Conservation (phyloP, 2,113 vertebrate genomes). For the Prinia subflava region DNA sequence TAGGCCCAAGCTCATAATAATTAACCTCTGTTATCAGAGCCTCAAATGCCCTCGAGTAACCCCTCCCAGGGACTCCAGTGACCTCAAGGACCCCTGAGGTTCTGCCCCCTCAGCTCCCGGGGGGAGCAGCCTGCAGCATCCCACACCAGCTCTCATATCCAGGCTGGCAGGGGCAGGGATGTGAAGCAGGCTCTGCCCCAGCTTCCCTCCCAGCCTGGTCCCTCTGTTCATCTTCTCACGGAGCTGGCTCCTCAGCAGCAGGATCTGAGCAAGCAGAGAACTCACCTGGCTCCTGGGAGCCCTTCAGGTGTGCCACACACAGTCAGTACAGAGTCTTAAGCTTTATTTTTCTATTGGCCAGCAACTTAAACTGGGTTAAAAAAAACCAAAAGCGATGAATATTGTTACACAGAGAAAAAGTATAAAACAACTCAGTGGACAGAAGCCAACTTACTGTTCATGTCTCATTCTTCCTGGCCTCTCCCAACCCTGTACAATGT, state of each 20-base stretch:
- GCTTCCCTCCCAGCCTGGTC: background rate
- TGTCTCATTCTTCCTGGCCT: background rate
- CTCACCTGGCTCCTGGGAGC: rapidly evolving
- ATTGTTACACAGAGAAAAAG: background rate
- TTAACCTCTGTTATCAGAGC: background rate
- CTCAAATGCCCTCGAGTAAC: background rate
- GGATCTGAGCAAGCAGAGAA: background rate
- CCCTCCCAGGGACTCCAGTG: background rate
- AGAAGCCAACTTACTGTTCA: background rate
- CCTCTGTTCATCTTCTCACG: background rate
- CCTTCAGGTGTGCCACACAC: background rate
- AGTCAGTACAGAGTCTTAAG: slow-evolving; percentile 15
- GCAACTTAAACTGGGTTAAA: slow-evolving; percentile 57
- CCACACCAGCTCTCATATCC: rapidly evolving
- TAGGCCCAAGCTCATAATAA: rapidly evolving
- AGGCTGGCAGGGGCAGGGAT: background rate
- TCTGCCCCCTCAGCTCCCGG: background rate
- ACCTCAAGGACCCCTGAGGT: background rate
- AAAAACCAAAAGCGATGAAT: background rate
- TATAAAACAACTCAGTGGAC: background rate
- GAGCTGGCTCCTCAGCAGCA: background rate
- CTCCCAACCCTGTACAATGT: background rate
- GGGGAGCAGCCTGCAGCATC: background rate
- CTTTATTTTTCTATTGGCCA: slow-evolving; percentile 69
- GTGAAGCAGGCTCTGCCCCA: rapidly evolving